These are phyloP conservation scores for Aphis craccivora DNA, from an alignment of 1,140 invertebrate genomes.

Conservation along the genomic window DNA sequence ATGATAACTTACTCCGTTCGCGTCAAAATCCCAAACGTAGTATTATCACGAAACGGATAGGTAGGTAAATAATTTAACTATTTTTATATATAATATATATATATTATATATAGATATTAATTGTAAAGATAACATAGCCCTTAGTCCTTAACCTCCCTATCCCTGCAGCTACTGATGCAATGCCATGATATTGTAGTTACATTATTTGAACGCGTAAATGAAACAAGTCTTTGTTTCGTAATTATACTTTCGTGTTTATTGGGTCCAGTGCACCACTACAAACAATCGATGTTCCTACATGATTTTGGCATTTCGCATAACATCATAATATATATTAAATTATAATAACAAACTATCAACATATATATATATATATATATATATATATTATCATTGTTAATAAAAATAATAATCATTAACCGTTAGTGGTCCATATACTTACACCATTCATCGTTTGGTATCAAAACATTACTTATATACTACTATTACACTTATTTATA, in stretches of 20 bases:
- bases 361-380: too few species aligned
- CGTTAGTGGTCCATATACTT: neutral
- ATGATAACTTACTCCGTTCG: neutral
- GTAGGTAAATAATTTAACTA: neutral
- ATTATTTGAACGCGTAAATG: neutral
- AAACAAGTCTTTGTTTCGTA: neutral
- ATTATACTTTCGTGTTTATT: neutral
- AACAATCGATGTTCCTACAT: neutral
- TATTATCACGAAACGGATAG: neutral
- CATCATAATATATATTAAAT: neutral
- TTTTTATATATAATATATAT: too few species aligned
- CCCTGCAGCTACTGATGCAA: neutral
- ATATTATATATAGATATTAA: neutral
- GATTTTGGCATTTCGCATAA: neutral
- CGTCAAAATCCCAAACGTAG: neutral
- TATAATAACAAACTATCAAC: neutral
- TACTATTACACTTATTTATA: slow-evolving; percentile 19
- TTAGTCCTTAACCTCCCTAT: neutral
- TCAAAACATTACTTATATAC: neutral
- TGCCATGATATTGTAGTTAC: neutral
- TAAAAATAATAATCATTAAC: neutral
- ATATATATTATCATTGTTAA: neutral
- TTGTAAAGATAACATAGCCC: neutral
- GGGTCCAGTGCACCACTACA: neutral
- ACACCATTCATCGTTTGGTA: neutral